A percentile compares a stretch with the other conserved stretches of the same genome.
Evolutionary conservation across 2,888 invertebrate species (phyloP).

Genomic region (Tanytarsus gracilentus): DNA sequence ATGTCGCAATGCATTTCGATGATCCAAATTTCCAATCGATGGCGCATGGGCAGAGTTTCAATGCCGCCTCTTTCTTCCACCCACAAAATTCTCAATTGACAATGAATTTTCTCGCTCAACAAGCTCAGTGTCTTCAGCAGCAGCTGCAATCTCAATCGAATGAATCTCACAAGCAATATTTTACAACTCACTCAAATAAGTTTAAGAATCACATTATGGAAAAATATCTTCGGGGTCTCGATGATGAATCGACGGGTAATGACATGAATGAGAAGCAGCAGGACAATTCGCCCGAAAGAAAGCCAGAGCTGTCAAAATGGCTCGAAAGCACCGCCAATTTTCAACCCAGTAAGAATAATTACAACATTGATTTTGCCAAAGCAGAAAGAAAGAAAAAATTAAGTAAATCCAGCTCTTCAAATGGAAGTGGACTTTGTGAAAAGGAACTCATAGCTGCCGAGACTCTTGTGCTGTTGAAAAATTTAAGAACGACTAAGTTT

Average conservation of each 20-base stretch:
- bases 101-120: constrained; percentile 35
- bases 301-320: constrained; percentile 63
- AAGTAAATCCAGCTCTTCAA: background rate
- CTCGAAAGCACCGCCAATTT: constrained; percentile 65
- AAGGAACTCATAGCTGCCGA: constrained; percentile 19
- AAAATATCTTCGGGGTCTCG: constrained; percentile 47
- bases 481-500: constrained; percentile 8
- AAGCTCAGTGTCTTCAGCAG: constrained; percentile 36
- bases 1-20: constrained; percentile 4
- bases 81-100: constrained; percentile 15
- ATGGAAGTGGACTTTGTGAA: background rate
- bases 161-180: constrained; percentile 32
- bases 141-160: constrained; percentile 32
- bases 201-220: constrained; percentile 54
- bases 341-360: constrained; percentile 61
- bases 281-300: constrained; percentile 36
- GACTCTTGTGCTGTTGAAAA: constrained; percentile 6
- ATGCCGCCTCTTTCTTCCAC: background rate
- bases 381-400: background rate
- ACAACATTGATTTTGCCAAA: constrained; percentile 40
- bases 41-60: background rate
- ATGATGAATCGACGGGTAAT: constrained; percentile 16
- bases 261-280: background rate
- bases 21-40: constrained; percentile 9
- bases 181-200: constrained; percentile 41